Conservation (phyloP, 1,140 invertebrate genomes). For the Phthorimaea operculella region DNA sequence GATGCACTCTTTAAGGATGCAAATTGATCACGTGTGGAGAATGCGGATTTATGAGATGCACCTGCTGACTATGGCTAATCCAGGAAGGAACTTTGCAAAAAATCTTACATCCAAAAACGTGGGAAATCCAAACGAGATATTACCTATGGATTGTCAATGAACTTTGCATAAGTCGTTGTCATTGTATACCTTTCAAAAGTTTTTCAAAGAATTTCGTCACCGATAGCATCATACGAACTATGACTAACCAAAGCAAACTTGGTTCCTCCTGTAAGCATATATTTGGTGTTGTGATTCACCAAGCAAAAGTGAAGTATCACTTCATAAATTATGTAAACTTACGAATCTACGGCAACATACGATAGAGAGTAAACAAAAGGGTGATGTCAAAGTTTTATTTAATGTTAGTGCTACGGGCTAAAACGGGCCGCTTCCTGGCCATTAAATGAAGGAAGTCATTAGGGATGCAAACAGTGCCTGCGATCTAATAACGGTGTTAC, state of each 20-base stretch:
- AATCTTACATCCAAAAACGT: no score
- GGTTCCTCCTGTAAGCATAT: no score
- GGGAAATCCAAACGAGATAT: no score
- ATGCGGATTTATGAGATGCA: neutral
- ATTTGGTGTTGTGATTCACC: no score
- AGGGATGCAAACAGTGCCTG: constrained; percentile 35
- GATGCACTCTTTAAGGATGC: constrained; percentile 3
- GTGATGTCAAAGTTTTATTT: constrained; percentile 14
- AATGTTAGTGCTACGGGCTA: constrained; percentile 11
- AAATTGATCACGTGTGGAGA: constrained; percentile 1
- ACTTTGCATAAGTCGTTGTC: no score
- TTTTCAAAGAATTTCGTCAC: no score
- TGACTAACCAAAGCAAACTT: no score
- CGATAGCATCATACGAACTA: no score
- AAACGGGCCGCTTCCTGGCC: constrained; percentile 34
- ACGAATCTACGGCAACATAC: neutral
- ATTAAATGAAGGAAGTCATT: constrained; percentile 45
- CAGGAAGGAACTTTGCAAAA: no score
- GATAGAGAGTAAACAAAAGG: constrained; percentile 5
- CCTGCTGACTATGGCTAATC: no score
- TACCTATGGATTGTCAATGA: no score
- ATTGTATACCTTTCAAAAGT: no score
- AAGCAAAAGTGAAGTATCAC: neutral
- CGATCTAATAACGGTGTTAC: constrained; percentile 42
- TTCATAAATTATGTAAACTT: neutral